These are phyloP conservation scores for Geophilus truncorum DNA, from an alignment of 2,888 invertebrate genomes.

Conservation along the genomic window DNA sequence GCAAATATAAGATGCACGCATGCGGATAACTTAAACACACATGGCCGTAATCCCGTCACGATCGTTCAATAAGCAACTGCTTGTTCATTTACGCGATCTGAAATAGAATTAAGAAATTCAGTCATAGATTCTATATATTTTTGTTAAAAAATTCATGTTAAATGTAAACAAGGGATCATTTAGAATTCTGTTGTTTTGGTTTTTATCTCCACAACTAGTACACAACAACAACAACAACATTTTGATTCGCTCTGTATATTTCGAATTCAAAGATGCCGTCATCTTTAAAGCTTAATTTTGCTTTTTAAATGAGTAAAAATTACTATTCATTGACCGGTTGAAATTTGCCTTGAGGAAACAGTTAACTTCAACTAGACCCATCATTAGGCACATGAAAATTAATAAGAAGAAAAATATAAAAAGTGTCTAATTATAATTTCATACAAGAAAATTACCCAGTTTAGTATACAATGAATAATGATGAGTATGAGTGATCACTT, in stretches of 20 bases:
- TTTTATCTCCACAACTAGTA: no score
- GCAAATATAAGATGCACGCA: neutral
- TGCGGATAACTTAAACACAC: neutral
- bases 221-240: no score
- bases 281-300: no score
- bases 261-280: no score
- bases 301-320: no score
- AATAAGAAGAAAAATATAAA: neutral
- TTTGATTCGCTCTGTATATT: no score
- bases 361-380: neutral
- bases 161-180: no score
- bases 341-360: neutral
- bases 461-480: neutral
- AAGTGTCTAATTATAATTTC: neutral
- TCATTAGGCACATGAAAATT: neutral
- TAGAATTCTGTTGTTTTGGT: no score
- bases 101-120: no score
- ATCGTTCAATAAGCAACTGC: neutral
- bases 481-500: neutral
- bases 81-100: neutral
- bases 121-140: no score
- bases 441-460: neutral
- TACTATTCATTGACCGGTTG: neutral
- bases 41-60: neutral
- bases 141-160: no score